Evolutionary conservation across 2,888 invertebrate species (phyloP).

Genomic region (Papilio elwesi): DNA sequence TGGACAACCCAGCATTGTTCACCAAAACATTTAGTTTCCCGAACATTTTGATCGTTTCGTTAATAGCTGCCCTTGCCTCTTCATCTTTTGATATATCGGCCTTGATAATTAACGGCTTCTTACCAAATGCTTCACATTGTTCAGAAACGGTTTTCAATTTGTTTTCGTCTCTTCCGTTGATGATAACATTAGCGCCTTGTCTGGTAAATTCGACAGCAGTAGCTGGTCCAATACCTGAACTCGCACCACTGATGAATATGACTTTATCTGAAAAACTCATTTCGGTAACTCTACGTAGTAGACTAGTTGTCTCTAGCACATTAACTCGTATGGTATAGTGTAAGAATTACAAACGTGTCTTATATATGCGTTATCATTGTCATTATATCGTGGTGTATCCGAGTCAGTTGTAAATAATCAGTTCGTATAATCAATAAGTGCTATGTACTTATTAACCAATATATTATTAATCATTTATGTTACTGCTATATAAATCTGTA

Average conservation of each 20-base stretch:
- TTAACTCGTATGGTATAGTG: not conserved
- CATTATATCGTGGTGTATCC: too few relatives aligned
- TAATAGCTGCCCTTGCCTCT: slow-evolving; percentile 49
- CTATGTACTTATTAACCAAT: not conserved
- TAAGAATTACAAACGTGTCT: not conserved
- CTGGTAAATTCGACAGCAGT: slow-evolving; percentile 85
- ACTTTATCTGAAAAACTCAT: slow-evolving; percentile 67
- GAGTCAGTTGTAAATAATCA: too few relatives aligned
- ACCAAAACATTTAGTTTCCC: slow-evolving; percentile 56
- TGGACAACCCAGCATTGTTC: slow-evolving; percentile 57
- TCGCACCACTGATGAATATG: slow-evolving; percentile 83
- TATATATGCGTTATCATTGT: not conserved
- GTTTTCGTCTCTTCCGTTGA: slow-evolving; percentile 86
- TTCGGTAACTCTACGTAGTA: not conserved
- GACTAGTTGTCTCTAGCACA: not conserved
- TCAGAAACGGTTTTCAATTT: slow-evolving; percentile 84
- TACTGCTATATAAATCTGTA: too few relatives aligned
- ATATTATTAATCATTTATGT: too few relatives aligned
- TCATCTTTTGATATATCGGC: slow-evolving; percentile 57
- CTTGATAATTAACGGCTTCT: slow-evolving; percentile 49
- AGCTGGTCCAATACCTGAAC: slow-evolving; percentile 88
- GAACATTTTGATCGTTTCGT: slow-evolving; percentile 52
- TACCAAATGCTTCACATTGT: slow-evolving; percentile 45
- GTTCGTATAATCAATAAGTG: not conserved
- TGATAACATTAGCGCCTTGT: slow-evolving; percentile 84